Evolutionary conservation across 1,140 invertebrate genomes (phyloP).

Genomic region (Fopius arisanus): DNA sequence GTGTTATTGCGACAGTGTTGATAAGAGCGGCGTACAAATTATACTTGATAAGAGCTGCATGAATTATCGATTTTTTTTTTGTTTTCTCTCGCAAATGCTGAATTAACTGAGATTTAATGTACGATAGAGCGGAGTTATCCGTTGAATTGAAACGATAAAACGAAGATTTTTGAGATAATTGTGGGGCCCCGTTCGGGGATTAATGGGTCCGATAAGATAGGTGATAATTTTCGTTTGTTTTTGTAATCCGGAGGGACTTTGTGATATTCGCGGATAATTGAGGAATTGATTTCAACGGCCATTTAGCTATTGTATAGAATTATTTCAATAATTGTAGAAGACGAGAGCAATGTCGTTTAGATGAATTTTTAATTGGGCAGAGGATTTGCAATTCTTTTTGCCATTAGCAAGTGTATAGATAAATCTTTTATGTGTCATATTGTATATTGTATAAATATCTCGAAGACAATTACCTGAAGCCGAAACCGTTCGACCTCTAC

Average conservation of each 20-base stretch:
- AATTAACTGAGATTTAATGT: no score
- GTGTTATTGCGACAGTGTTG: background rate
- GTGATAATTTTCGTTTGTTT: background rate
- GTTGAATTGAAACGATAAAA: background rate
- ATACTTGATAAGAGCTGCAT: background rate
- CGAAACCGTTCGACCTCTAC: background rate
- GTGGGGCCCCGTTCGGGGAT: background rate
- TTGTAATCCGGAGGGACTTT: slow-evolving; percentile 10
- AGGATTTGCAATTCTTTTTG: background rate
- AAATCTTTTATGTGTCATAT: background rate
- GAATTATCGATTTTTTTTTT: no score
- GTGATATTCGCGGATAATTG: slow-evolving; percentile 25
- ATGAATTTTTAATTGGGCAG: background rate
- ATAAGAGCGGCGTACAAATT: background rate
- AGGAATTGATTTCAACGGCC: background rate
- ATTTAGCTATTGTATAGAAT: slow-evolving; percentile 3
- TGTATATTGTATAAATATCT: background rate
- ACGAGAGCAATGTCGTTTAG: background rate
- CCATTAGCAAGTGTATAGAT: background rate
- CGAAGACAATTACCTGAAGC: background rate
- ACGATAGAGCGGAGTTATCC: background rate
- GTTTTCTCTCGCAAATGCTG: no score
- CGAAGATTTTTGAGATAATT: background rate
- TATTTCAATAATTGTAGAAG: background rate
- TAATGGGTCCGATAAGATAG: background rate